Evolutionary conservation across 1,140 invertebrate species (phyloP), one percentile per base, ranked within the genome.

Genomic region (Sarcophaga bullata): DNA sequence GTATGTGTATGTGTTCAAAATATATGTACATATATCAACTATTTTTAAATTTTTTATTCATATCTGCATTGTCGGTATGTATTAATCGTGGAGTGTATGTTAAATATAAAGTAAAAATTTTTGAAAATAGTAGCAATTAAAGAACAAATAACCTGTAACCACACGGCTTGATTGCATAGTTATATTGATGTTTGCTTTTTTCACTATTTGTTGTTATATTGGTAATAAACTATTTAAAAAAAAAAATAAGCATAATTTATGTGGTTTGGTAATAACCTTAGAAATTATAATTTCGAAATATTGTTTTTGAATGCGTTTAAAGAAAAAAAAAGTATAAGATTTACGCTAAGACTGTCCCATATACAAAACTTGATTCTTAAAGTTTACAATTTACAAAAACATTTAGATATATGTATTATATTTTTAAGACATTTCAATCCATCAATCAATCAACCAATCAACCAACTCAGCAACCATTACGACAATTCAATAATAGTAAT

Each of bases 391-490:
- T 81, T 81, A 78, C 73, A 78, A 80, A 80, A 83, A 83, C 80
- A 83, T 52, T 83, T 78, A 83, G 78, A 82, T 81, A 83, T 68
- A 19, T 58, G 15, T 58, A 58, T 58, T 58, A 58, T 13, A n/a
- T 15, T 78, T 85, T 13, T 85, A 81, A 85, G 73, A 84, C 83
- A 84, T 85, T 85, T 86, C 83, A 83, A 88, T 85, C 84, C 78
- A 85, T 85, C 84, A 85, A 85, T 86, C 86, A 87, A 89, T 88
- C 86, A 83, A 81, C 49, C 73, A 83, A 88, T 86, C 87, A 88
- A 89, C 87, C 87, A 88, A 89, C 87, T 86, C 86, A 89, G 86
- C 86, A 89, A 89, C 87, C 87, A 89, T 89, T 89, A 89, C 88
- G 88, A 89, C 88, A 89, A 89, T 86, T 88, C 86, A 86, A 89